Base-by-base conservation (phyloP, 2,797 vertebrate genomes). In the Hyperoplus immaculatus region DNA sequence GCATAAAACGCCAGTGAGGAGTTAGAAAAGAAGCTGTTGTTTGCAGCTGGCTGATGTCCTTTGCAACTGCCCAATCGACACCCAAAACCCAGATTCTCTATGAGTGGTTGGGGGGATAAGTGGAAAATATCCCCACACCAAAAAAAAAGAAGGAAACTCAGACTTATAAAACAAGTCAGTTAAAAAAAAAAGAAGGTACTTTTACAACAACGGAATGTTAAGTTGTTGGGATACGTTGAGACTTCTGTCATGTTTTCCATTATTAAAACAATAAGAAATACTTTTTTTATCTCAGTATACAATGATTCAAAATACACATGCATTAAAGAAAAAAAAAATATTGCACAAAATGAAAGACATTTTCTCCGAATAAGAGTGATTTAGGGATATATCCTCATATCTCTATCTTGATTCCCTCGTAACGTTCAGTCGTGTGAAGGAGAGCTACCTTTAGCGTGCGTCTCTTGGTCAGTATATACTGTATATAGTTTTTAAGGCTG, bases 101-200 rank as follows among this genome's bases (percentile, higher is more conserved):
- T 16, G 66, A 85, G 74, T 64, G 86, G 49, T 55, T 14, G 67
- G 63, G 77, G 29, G 69, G 56, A 71, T 55, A 67, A 16, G 56
- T 79, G 70, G 15, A 95, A 93, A 95, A 95, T 91, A 93, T 81
- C 72, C 81, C 78, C 43, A 56, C 72, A 58, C 66, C 36, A 49
- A 93, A 94, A 89, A 87, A 89, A 85, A 83, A 94, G 84, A 87
- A 72, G 93, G 78, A 85, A 91, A 90, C 69, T 75, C 92, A 96
- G 97, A 99, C 97, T 98, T 99, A 95, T 98, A 99, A 98, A 98
- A 99, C 97, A 99, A 98, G 97, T 99, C 97, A 91, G 96, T 97
- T 29, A 29, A 96, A 97, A 96, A 95, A 95, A 95, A 96, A 96
- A 95, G 51, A 77, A 65, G 94, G 93, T 91, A 96, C 87, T 89